Evolutionary conservation across 1,140 invertebrate species (phyloP).

Genomic region (Dinoponera quadriceps): DNA sequence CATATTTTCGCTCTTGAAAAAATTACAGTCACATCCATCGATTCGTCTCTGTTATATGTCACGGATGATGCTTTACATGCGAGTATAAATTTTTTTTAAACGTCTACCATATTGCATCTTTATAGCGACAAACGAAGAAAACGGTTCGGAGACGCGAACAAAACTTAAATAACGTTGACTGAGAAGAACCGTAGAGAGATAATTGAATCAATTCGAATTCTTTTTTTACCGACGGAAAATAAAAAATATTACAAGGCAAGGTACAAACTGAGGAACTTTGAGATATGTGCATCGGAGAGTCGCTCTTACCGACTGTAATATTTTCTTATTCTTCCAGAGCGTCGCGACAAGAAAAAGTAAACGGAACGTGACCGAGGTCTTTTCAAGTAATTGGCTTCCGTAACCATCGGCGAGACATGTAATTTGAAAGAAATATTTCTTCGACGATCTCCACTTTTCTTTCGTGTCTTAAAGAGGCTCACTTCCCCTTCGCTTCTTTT

Average conservation of each 20-base stretch:
- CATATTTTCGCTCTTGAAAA: no score
- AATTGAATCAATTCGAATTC: background rate
- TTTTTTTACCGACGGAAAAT: background rate
- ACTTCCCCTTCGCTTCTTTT: background rate
- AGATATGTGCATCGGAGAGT: slow-evolving; percentile 1
- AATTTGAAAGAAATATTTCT: slow-evolving; percentile 61
- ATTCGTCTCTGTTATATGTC: no score
- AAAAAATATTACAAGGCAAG: slow-evolving; percentile 6
- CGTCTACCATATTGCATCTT: no score
- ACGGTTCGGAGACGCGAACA: no score
- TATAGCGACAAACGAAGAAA: no score
- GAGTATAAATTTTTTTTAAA: no score
- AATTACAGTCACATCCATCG: no score
- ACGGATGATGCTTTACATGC: no score
- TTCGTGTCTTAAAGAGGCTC: slow-evolving; percentile 43
- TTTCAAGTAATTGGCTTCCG: slow-evolving; percentile 54
- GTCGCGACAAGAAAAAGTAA: slow-evolving; percentile 41
- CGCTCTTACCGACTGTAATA: slow-evolving; percentile 40
- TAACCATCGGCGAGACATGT: slow-evolving; percentile 40
- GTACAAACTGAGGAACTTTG: slow-evolving; percentile 18
- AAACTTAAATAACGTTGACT: no score
- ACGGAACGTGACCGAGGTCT: slow-evolving; percentile 37
- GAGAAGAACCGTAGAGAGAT: no score
- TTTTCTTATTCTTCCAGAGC: slow-evolving; percentile 47
- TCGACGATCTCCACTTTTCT: slow-evolving; percentile 41